Evolutionary conservation across 2,797 vertebrate genomes (phyloP).

Genomic region (Sparus aurata): DNA sequence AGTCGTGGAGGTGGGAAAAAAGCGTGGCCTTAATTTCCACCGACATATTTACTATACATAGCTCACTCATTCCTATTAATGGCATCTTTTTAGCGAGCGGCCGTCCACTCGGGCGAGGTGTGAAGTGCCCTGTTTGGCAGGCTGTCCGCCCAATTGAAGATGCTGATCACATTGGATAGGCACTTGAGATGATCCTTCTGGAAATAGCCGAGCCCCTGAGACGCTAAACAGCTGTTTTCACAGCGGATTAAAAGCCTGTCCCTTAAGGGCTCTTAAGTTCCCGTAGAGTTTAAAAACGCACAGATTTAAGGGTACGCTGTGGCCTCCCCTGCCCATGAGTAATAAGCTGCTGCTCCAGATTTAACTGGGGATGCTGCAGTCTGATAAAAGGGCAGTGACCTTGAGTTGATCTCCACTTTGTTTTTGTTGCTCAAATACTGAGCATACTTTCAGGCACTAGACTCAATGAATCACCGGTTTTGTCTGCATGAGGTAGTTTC

Average conservation of each 20-base stretch:
- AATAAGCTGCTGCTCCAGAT: slow-evolving; percentile 38
- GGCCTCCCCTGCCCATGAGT: slow-evolving; percentile 48
- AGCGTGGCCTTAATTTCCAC: slow-evolving; percentile 56
- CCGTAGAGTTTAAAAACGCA: slow-evolving; percentile 58
- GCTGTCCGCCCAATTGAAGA: slow-evolving; percentile 26
- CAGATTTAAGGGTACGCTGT: slow-evolving; percentile 47
- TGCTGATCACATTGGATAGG: slow-evolving; percentile 52
- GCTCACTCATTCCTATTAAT: slow-evolving; percentile 37
- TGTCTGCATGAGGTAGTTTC: neutral
- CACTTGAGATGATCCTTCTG: slow-evolving; percentile 62
- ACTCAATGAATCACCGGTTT: neutral
- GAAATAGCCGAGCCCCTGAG: slow-evolving; percentile 68
- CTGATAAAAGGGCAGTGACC: slow-evolving; percentile 55
- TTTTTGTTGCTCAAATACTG: slow-evolving; percentile 32
- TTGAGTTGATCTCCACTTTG: slow-evolving; percentile 42
- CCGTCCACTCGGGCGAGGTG: slow-evolving; percentile 43
- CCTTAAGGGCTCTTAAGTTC: slow-evolving; percentile 71
- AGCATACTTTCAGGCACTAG: slow-evolving; percentile 7
- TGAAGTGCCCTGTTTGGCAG: slow-evolving; percentile 47
- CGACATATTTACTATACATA: slow-evolving; percentile 50
- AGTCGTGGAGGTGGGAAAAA: slow-evolving; percentile 42
- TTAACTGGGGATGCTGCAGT: slow-evolving; percentile 28
- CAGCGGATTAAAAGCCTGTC: slow-evolving; percentile 69
- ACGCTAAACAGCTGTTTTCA: slow-evolving; percentile 78
- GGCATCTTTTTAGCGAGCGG: slow-evolving; percentile 5